Conservation (phyloP, 2,888 invertebrate species). For the Fragum sueziense region DNA sequence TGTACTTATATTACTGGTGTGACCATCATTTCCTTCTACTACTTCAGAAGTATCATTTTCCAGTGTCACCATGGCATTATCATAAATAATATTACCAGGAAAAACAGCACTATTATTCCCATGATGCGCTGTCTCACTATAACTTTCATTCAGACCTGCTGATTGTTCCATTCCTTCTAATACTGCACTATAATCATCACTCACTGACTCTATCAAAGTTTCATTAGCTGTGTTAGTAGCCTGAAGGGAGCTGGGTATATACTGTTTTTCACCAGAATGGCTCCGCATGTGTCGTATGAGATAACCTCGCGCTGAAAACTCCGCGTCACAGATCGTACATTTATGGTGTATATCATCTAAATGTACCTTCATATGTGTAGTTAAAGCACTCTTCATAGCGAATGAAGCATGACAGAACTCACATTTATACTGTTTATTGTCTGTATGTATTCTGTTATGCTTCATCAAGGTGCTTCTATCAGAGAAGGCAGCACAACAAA, state of each 20-base stretch:
- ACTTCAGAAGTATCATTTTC: background rate
- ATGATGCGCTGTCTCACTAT: no score
- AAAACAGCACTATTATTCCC: background rate
- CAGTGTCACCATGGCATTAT: background rate
- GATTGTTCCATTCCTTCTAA: background rate
- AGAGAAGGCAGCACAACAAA: background rate
- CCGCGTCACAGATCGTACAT: conserved; percentile 10
- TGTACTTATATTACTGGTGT: no score
- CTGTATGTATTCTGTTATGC: conserved; percentile 5
- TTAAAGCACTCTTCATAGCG: conserved; percentile 13
- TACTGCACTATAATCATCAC: background rate
- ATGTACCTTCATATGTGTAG: conserved; percentile 12
- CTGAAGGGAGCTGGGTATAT: background rate
- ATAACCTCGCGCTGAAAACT: conserved; percentile 9
- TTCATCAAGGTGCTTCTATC: conserved; percentile 12
- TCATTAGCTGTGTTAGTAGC: background rate
- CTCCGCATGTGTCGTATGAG: conserved; percentile 5
- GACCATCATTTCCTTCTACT: background rate
- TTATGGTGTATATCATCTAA: conserved; percentile 2
- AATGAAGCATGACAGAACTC: conserved; percentile 13
- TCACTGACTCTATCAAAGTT: background rate
- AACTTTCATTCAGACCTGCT: no score
- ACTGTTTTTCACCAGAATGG: conserved; percentile 12
- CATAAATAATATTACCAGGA: no score
- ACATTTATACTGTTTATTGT: background rate